These are phyloP conservation scores for Pterocles burchelli DNA, from an alignment of 2,113 vertebrate genomes.

Conservation along the genomic window DNA sequence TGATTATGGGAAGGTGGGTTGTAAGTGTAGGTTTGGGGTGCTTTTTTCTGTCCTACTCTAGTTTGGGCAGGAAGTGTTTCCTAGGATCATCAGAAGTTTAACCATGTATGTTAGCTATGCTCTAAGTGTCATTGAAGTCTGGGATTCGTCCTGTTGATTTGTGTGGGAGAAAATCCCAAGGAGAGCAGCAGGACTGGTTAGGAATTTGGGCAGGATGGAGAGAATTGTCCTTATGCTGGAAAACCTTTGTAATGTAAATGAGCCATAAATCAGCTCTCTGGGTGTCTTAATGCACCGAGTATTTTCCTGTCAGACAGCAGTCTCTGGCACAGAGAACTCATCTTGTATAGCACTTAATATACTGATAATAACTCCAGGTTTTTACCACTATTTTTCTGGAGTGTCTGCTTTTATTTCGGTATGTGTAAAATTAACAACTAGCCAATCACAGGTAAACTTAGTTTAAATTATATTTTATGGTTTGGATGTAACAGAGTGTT, in stretches of 20 bases:
- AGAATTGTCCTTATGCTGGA: neutral
- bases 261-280: neutral
- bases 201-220: neutral
- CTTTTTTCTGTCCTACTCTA: neutral
- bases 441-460: neutral
- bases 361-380: neutral
- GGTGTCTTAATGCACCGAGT: neutral
- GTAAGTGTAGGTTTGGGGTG: neutral
- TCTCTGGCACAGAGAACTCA: neutral
- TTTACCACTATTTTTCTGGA: neutral
- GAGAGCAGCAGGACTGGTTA: neutral
- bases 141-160: neutral
- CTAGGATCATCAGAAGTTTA: neutral
- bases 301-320: neutral
- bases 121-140: neutral
- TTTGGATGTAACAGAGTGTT: neutral
- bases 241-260: slow-evolving; percentile 2
- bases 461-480: neutral
- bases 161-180: neutral
- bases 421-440: neutral
- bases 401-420: neutral
- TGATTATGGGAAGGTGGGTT: neutral
- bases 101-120: neutral
- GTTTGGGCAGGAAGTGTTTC: neutral
- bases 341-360: neutral